Conservation (phyloP, 2,113 vertebrate species). For the Planiliza haematocheilus region DNA sequence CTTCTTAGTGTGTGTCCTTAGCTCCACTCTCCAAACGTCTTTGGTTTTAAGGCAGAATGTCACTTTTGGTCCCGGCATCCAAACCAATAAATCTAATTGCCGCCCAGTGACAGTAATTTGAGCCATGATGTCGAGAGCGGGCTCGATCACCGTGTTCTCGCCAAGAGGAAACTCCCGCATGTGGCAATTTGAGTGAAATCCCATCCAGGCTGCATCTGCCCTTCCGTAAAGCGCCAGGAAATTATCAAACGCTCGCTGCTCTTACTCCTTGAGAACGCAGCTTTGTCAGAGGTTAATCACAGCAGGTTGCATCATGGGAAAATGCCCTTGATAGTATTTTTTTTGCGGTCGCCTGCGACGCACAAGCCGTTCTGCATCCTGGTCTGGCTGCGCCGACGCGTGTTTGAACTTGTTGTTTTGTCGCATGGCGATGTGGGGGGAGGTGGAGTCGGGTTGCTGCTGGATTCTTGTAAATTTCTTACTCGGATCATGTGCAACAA, state of each 20-base stretch:
- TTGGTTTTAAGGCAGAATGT: slow-evolving; percentile 3
- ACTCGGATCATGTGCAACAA: neutral
- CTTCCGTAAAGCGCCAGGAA: slow-evolving; percentile 46
- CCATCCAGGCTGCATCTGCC: slow-evolving; percentile 43
- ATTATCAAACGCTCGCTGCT: slow-evolving; percentile 31
- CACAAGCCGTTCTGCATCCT: neutral
- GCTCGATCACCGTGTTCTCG: slow-evolving; percentile 40
- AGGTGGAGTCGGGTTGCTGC: neutral
- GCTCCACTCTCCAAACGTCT: neutral
- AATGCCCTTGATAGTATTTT: slow-evolving; percentile 7
- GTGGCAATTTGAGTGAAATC: slow-evolving; percentile 45
- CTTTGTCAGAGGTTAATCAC: slow-evolving; percentile 33
- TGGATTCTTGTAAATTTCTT: slow-evolving; percentile 19
- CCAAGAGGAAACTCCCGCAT: slow-evolving; percentile 55
- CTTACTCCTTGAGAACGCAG: slow-evolving; percentile 1
- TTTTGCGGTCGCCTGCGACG: slow-evolving; percentile 15
- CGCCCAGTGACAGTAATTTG: slow-evolving; percentile 40
- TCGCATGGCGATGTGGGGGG: neutral
- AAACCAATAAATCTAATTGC: slow-evolving; percentile 35
- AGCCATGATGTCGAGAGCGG: slow-evolving; percentile 22
- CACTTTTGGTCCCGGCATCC: neutral
- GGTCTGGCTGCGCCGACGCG: slow-evolving; percentile 27
- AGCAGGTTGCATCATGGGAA: slow-evolving; percentile 55
- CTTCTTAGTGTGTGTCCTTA: neutral
- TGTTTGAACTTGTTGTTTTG: slow-evolving; percentile 49